Base-by-base conservation (phyloP, 2,888 invertebrate species). In the Andricus curvator region DNA sequence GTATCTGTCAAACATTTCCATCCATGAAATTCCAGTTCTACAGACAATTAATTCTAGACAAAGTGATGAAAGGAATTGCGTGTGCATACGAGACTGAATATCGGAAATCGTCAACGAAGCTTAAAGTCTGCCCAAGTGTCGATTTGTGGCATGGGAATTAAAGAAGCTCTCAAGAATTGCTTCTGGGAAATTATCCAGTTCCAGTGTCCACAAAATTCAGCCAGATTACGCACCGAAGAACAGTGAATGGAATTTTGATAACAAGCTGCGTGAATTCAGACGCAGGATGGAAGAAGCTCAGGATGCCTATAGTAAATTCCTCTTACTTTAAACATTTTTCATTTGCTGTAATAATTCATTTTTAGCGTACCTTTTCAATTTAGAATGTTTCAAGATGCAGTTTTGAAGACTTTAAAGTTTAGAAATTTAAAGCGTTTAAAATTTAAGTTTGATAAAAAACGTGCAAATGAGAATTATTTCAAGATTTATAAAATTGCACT, bases 281-380 rank as follows among this genome's bases (percentile, higher is more conserved):
- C 93, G 93, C 4, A 94, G 97, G 94, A 96, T 97, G 96, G 94
- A 95, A 82, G 94, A 95, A 77, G 96, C 97, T 85, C 96, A 97
- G 70, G 93, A 94, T 66, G 93, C 94, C 37, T 97, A 97, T 89
- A 94, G 94, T 84, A 94, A 94, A 60, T 25, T 25, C 25, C 2
- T 25, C 2, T 25, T 2, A 25, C 25, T 25, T 25, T 1, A 25
- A 25, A 25, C 25, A 1, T 25, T 25, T 25, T 25, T 1, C 25
- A 25, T 2, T 25, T 25, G 25, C 1, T 25, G 25, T 25, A 1
- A 1, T 1, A 25, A 25, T 25, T 25, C 1, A 25, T 25, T 25
- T 25, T 25, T 25, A 25, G 25, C 2, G 25, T 25, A 1, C 25
- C 25, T 25, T 25, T 25, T 25, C 25, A 25, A 25, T 25, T 25